Evolutionary conservation across 2,113 vertebrate genomes (phyloP), one percentile per base, ranked within the genome.

Genomic region (Albula glossodonta): DNA sequence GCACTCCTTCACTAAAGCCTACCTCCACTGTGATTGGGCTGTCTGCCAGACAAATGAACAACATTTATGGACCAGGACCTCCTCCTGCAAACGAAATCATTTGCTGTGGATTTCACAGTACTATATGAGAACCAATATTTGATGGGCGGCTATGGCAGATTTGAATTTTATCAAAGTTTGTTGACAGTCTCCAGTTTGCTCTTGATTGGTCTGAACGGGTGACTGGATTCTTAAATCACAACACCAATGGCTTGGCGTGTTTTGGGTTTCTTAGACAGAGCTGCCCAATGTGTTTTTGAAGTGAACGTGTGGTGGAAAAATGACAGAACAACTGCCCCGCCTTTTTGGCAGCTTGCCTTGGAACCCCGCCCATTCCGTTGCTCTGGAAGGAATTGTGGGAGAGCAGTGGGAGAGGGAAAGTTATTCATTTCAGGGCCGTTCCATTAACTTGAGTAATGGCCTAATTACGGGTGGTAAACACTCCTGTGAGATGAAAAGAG

Each of bases 391-490:
- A 88, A 88, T 85, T 89, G 89, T 89, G 87, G 90, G 82, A 85
- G 86, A 88, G 84, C 84, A 80, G n/a, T 41, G 77, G 90, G 82
- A 86, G 87, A 89, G 85, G 88, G 90, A 86, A 86, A 89, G 86
- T 91, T 93, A 90, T 91, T 94, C 93, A 89, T 89, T 92, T 87
- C 86, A 86, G 90, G 90, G 91, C 89, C 91, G 88, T 94, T 94
- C 92, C 92, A 94, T 95, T 94, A 93, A 91, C 88, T 87, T 94
- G 93, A 95, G 93, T 90, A 94, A 95, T 95, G 89, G 90, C 89
- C 92, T 94, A 95, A 95, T 95, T 94, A 94, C 91, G 87, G 85
- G 85, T 88, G 88, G 92, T 91, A 94, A 94, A 93, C 92, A 93
- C 87, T 91, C 87, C 92, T 89, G 83, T 85, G 87, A 92, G 91